Evolutionary conservation across 2,888 invertebrate species (phyloP).

Genomic region (Apotomis capreana): DNA sequence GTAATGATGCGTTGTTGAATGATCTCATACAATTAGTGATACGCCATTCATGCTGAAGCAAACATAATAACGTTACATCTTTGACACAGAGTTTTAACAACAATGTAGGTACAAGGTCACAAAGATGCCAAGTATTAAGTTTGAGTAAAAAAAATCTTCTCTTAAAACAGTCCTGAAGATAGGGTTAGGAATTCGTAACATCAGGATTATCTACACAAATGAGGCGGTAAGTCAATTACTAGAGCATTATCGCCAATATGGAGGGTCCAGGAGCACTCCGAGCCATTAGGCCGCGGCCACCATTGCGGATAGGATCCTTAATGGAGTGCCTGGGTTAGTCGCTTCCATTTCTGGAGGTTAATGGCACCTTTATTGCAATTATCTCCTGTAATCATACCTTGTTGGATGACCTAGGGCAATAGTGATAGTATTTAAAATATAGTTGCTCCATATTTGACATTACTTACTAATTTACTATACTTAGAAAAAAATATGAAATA

Average conservation of each 20-base stretch:
- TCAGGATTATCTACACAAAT: slow-evolving; percentile 42
- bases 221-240: slow-evolving; percentile 44
- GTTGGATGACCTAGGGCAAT: background rate
- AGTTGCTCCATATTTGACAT: too few species aligned
- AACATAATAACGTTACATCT: too few species aligned
- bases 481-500: too few species aligned
- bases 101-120: too few species aligned
- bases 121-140: too few species aligned
- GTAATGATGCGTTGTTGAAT: background rate
- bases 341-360: slow-evolving; percentile 53
- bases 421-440: background rate
- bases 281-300: slow-evolving; percentile 64
- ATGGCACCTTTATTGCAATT: slow-evolving; percentile 56
- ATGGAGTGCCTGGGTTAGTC: slow-evolving; percentile 66
- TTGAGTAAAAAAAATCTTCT: too few species aligned
- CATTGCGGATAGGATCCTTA: slow-evolving; percentile 64
- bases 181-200: slow-evolving; percentile 42
- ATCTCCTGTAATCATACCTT: slow-evolving; percentile 7
- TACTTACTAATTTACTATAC: too few species aligned
- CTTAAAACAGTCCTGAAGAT: background rate
- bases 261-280: slow-evolving; percentile 62
- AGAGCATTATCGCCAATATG: slow-evolving; percentile 46
- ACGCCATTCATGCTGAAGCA: too few species aligned
- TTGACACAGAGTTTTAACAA: too few species aligned
- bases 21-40: background rate